Evolutionary conservation across 1,140 invertebrate genomes (phyloP), one percentile per base, ranked within the genome.

Genomic region (Ctenoplectra terminalis): DNA sequence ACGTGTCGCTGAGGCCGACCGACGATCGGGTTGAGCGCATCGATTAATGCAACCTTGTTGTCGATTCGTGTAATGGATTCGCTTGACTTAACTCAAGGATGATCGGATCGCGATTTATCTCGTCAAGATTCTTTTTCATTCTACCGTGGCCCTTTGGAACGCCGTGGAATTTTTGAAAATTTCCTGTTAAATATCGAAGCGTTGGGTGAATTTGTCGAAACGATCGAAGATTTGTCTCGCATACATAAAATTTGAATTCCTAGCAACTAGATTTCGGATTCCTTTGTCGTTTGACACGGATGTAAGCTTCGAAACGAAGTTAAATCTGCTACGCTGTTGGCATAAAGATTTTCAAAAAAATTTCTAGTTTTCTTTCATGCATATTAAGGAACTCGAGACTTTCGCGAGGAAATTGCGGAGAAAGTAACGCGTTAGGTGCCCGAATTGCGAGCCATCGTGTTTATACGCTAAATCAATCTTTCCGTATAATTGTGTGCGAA

Each of bases 11-110:
- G 34, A 20, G 13, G 29, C 23, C 43, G 26, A 2, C 7, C 11
- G 40, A 52, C 15, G 37, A 52, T 11, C 29, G 37, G 23, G 58
- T 48, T n/a, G 17, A 40, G 26, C n/a, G 23, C 34, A 60, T 48
- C 77, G 77, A 80, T 80, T 48, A 72, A 73, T 74, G 56, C 23
- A 58, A 61, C 77, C 77, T 80, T 73, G 56, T 58, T 60, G 11
- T 13, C 60, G 52, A 70, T 60, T 70, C 69, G 77, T 43, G 56
- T 80, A 80, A 61, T 73, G 48, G 58, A 63, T 52, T 26, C 34
- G 34, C 56, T 72, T 20, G 46, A 63, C 46, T 80, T 43, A 11
- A 37, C 23, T 73, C 46, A n/a, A 80, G 26, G 54, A 64, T 29
- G 43, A 79, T 79, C 60, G 52, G 40, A n/a, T 52, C 34, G 40